Base-by-base conservation (phyloP, 2,888 invertebrate genomes). In the Augochlorella aurata region DNA sequence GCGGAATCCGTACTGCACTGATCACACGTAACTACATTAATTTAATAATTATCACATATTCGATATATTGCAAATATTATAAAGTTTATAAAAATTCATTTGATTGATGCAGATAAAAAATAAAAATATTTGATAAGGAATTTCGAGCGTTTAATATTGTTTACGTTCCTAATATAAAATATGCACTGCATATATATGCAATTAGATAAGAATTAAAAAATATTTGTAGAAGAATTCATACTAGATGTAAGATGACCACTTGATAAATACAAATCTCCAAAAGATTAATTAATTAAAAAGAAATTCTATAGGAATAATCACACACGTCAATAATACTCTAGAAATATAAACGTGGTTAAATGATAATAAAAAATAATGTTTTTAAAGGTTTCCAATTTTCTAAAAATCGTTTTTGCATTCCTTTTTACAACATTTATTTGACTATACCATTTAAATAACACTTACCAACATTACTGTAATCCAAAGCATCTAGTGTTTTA, bases 401-500 rank as follows among this genome's bases (percentile, higher is more conserved):
- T 16, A 58, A 58, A 58, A 24, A 24, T 58, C 14, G 24, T 10
- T 24, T 58, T 24, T 24, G 24, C 1, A 16, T 58, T 58, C 8
- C 7, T 16, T 58, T 58, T 58, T 16, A 58, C 58, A 2, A 58
- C 58, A 8, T 1, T 58, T 58, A 58, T 29, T 58, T 8, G 16
- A 58, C 24, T 58, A 58, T 58, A 58, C 8, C 21, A 52, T 69
- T 10, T 0, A 16, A 52, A 69, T 0, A 45, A 47, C 52, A 91
- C 94, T 94, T 91, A 97, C 97, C 97, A 93, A 99, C 99, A 90
- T 97, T 98, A 44, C 97, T 97, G 93, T 99, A 99, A 94, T 99
- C 98, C 89, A 96, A 96, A 0, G 98, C 97, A 94, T 99, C 99
- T 61, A 99, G 95, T 0, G 99, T 98, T 93, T 98, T 97, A 93